Evolutionary conservation across 2,113 vertebrate species (phyloP), one percentile per base, ranked within the genome.

Genomic region (Pungitius pungitius): DNA sequence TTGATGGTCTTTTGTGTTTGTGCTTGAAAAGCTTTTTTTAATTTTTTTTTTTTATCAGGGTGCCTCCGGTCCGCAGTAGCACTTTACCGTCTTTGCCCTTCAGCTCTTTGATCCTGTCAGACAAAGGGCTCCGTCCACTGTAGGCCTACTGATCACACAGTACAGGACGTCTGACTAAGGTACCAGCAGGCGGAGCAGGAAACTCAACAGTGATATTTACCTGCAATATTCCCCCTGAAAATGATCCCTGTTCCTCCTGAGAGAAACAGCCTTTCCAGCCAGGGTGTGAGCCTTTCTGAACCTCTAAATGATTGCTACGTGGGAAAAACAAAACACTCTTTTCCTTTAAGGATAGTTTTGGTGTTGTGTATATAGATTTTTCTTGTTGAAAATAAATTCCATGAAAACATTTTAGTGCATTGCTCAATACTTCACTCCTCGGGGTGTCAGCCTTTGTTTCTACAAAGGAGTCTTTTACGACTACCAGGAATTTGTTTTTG

Each of bases 31-130:
- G 62, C 73, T 8, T 70, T 76, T 45, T 86, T 22, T 51, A 37
- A n/a, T n/a, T 35, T 35, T 35, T 35, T 6, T 35, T 35, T 35
- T 80, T 72, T 59, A 85, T 88, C 88, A 85, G 85, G 85, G 87
- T 91, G 91, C 85, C 90, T 92, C 91, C 78, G 33, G 85, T 88
- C 80, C 56, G 43, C 81, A 87, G 88, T 89, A 90, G 89, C 90
- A 91, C 91, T 91, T 92, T 92, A 91, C 57, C 72, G 40, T 83
- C 67, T 87, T 47, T 71, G 79, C 78, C 64, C 62, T 86, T 78
- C 75, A 73, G 79, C 77, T 86, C 84, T 78, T 70, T 52, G 74
- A 30, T 85, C 74, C 75, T 72, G 81, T 87, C 67, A 78, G 76
- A 70, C 75, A 76, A 87, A 90, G 89, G 90, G 88, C 90, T 92